Evolutionary conservation across 1,140 invertebrate genomes (phyloP), one percentile per base, ranked within the genome.

Genomic region (Drosophila pachea): DNA sequence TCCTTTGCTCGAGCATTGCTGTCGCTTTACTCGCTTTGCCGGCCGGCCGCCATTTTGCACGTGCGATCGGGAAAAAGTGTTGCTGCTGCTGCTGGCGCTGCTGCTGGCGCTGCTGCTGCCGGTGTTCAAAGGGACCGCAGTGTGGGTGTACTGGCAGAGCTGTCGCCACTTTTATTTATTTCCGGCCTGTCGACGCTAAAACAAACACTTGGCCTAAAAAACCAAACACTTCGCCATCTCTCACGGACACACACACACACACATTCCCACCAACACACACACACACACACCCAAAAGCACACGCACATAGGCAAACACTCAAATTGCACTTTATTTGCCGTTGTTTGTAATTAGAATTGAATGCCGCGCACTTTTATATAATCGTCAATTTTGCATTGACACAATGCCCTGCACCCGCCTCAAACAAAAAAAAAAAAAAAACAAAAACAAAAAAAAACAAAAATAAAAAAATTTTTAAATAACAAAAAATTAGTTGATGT

Each of bases 271-370:
- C 4, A 47, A 59, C 7, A 9, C 16, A 32, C 47, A 61, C 14
- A 14, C 47, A 69, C 53, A 47, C 22, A 33, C 47, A 50, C 48
- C 38, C 12, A 40, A 0, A n/a, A n/a, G n/a, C n/a, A n/a, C n/a
- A n/a, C n/a, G n/a, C n/a, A n/a, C n/a, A n/a, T n/a, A n/a, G n/a
- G 11, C 49, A 69, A 42, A 64, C 54, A 60, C 14, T 59, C 48
- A 61, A 68, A 61, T 72, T 60, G 65, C 68, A 70, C 56, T 68
- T 64, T 66, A 68, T 65, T 73, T 76, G 62, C 62, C 62, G 59
- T 74, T 82, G 61, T 62, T 82, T 77, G 61, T 68, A 83, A 81
- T 68, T 78, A 72, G 70, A 83, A 83, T 78, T 71, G 68, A 78
- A 73, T 73, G 63, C 69, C 77, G 77, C 77, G 74, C 73, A 82